Base-by-base conservation (phyloP, 2,888 invertebrate genomes). In the Nomada flava region DNA sequence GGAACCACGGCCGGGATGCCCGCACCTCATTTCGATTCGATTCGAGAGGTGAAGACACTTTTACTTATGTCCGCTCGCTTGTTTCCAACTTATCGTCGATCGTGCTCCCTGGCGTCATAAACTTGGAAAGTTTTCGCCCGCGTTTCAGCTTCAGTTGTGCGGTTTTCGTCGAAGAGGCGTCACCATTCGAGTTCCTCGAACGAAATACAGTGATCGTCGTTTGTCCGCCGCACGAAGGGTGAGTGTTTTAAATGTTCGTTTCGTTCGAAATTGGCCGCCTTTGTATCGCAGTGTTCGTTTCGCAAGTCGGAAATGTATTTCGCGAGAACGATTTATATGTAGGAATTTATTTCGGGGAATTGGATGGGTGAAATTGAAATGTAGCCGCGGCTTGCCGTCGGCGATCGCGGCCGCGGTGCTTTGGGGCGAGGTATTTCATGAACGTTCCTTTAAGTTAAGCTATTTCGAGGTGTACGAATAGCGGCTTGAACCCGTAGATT, bases 21-120 rank as follows among this genome's bases (percentile, higher is more conserved):
- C 90, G 89, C 87, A 87, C 86, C 89, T 89, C 88, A 86, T 91
- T 90, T 90, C 89, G 87, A 89, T 89, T 87, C 88, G 88, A 88
- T 88, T 89, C 86, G 85, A 90, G 90, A 89, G 85, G 86, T 86
- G 90, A 89, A 86, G 88, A 90, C 87, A 88, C 88, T 91, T 91
- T 89, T 89, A 89, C 89, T 87, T 79, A 82, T 80, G 70, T 74
- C 86, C 63, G 71, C 63, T 74, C 86, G 42, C 85, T 77, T 73
- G 76, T 80, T 81, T 78, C 76, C 67, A 50, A 59, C 20, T 76
- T 67, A 59, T 55, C 87, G 76, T n/a, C 73, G 63, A 53, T 71
- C 64, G 23, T 79, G 68, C 52, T 20, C 50, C 13, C 29, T 23
- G 36, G 57, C 50, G 52, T 20, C 68, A 18, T 78, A 64, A 79